Base-by-base conservation (phyloP, 1,140 invertebrate genomes). In the Brevipalpus yothersi region DNA sequence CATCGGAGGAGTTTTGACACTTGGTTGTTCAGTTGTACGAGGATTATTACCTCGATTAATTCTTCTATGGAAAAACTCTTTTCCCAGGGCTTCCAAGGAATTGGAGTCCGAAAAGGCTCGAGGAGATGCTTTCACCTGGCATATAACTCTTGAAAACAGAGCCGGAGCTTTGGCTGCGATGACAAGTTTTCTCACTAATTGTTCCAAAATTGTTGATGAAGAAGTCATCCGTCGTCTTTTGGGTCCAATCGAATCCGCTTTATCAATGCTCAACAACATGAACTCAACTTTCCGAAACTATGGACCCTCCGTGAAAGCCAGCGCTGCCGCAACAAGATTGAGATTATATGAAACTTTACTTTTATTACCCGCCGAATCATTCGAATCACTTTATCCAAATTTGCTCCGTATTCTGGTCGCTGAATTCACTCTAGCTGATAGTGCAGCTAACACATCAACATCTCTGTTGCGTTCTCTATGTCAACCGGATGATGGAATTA, bases 41-140 rank as follows among this genome's bases (percentile, higher is more conserved):
- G 85, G 86, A 1, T 72, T 93, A 23, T 69, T 94, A 51, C 90
- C 91, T 0, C 76, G 92, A 63, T 90, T 98, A 84, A 69, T 96
- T 59, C 70, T 95, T 4, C 72, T 99, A 4, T 99, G 95, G 95
- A 80, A 90, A 66, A 95, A 95, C 72, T 92, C 91, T 39, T 98
- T 99, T 71, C 93, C 94, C 0, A 77, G 90, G 49, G 94, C 90
- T 0, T 81, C 81, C 40, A 94, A 94, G 69, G 92, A 98, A 71
- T 75, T 97, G 21, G 93, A 97, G 68, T 89, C 86, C 9, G 93
- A 98, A 73, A 96, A 95, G 69, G 84, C 87, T 0, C 77, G 93
- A 61, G 94, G 94, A 9, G 94, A 98, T 76, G 85, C 89, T 0
- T 97, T 97, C 70, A 98, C 93, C 47, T 98, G 94, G 94, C 91